phyloP scores from a whole-genome alignment of 2,113 vertebrate genomes.

The Psittacus erithacus region DNA sequence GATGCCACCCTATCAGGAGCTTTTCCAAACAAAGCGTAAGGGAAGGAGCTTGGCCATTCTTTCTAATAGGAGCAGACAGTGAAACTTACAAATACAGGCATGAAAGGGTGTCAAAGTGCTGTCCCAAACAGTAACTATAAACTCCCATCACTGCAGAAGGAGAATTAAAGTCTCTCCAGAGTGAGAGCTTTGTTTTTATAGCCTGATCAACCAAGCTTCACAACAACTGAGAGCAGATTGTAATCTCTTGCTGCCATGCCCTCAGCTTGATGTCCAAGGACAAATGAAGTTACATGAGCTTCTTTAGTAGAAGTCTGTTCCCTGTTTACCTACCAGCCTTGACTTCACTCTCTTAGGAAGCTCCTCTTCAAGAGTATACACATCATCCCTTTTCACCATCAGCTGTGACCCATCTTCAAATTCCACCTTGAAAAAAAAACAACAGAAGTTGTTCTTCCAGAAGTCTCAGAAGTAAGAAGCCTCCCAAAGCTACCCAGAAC shows the following conservation, averaged over 20 bases:
- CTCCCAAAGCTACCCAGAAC: neutral
- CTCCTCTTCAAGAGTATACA: conserved; percentile 95
- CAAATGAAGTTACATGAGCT: neutral
- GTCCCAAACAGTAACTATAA: neutral
- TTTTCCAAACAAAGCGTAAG: neutral
- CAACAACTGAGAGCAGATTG: neutral
- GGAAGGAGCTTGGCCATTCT: neutral
- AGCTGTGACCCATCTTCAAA: conserved; percentile 98
- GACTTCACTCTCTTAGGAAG: conserved; percentile 97
- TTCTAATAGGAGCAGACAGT: neutral
- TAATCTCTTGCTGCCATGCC: neutral
- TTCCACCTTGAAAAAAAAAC: conserved; percentile 82
- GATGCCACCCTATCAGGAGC: neutral
- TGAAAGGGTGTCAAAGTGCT: neutral
- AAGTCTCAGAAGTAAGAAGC: neutral
- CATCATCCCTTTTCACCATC: conserved; percentile 94
- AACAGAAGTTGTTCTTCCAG: neutral
- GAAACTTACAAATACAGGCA: neutral
- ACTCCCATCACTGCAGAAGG: neutral
- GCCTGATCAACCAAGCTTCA: neutral
- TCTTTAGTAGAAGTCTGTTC: neutral
- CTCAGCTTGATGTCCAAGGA: neutral
- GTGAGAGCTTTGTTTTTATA: neutral
- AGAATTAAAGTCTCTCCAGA: neutral
- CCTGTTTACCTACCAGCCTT: conserved; percentile 83